Evolutionary conservation across 2,888 invertebrate species (phyloP).

Genomic region (Hybos culiciformis): DNA sequence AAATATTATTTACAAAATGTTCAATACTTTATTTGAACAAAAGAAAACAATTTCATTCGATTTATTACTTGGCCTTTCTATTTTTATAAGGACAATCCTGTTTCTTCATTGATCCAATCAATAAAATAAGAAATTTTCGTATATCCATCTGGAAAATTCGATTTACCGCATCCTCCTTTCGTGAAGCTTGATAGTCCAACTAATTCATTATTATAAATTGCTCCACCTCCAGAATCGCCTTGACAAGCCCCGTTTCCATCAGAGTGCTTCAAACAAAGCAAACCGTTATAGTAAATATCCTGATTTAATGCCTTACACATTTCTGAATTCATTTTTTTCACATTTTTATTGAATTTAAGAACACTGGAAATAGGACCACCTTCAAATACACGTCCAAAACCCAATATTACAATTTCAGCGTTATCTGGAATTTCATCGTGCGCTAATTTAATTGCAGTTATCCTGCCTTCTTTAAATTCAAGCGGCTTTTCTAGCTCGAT

Average conservation of each 20-base stretch:
- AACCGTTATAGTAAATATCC: background rate
- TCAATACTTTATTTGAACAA: too few relatives aligned
- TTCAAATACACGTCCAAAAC: constrained; percentile 21
- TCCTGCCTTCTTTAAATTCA: constrained; percentile 16
- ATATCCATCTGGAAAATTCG: constrained; percentile 22
- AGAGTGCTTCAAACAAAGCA: constrained; percentile 20
- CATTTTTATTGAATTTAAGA: constrained; percentile 21
- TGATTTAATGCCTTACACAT: background rate
- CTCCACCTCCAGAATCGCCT: constrained; percentile 28
- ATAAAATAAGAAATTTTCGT: constrained; percentile 20
- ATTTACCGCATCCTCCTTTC: constrained; percentile 20
- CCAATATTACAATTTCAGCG: constrained; percentile 19
- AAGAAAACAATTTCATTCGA: too few relatives aligned
- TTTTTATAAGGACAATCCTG: constrained; percentile 14
- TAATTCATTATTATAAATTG: constrained; percentile 20
- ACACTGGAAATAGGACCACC: constrained; percentile 17
- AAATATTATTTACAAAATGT: too few relatives aligned
- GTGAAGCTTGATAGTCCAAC: constrained; percentile 27
- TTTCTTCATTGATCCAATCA: constrained; percentile 19
- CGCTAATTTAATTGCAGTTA: constrained; percentile 19
- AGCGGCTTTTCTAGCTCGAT: constrained; percentile 17
- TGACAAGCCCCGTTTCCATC: constrained; percentile 23
- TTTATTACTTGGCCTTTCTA: too few relatives aligned
- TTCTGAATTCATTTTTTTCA: constrained; percentile 12
- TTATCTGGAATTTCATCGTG: constrained; percentile 16